A percentile compares a stretch with the other conserved stretches of the same genome.
Evolutionary conservation across 1,140 invertebrate species (phyloP).

Genomic region (Berghia stephanieae): DNA sequence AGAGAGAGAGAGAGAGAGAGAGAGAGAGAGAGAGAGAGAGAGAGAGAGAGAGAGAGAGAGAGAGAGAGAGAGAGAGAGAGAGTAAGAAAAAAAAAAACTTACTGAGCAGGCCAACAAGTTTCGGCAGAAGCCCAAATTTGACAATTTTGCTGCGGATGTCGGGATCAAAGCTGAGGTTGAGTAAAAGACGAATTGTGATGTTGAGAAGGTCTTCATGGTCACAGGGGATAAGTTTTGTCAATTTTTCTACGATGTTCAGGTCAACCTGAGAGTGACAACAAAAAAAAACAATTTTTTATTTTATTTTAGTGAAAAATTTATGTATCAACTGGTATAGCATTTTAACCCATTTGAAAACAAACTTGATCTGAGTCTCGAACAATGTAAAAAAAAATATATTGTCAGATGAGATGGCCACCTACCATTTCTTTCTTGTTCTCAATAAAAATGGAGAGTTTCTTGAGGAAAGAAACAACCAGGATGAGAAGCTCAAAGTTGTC

Average conservation of each 20-base stretch:
- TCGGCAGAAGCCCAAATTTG: constrained; percentile 85
- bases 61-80: background rate
- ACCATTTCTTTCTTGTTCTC: constrained; percentile 96
- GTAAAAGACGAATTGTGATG: constrained; percentile 86
- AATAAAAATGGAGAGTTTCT: constrained; percentile 92
- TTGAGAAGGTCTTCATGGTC: constrained; percentile 80
- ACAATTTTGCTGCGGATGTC: constrained; percentile 89
- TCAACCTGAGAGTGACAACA: constrained; percentile 60
- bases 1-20: no score
- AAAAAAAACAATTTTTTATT: background rate
- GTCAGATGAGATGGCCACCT: no score
- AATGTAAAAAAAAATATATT: no score
- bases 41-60: background rate
- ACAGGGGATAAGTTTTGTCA: constrained; percentile 68
- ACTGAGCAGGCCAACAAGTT: constrained; percentile 88
- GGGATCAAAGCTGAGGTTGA: constrained; percentile 97
- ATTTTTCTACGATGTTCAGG: constrained; percentile 69
- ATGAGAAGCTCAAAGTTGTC: constrained; percentile 86
- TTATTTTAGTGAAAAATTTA: background rate
- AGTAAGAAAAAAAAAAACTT: constrained; percentile 62
- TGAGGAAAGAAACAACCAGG: constrained; percentile 92
- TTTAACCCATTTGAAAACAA: no score
- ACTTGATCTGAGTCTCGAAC: no score
- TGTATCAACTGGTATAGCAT: no score
- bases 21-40: no score